Percentiles rank a stretch among this genome's conserved stretches.
phyloP scores from a whole-genome alignment of 1,140 invertebrate species.

The Neodiprion pinetum region DNA sequence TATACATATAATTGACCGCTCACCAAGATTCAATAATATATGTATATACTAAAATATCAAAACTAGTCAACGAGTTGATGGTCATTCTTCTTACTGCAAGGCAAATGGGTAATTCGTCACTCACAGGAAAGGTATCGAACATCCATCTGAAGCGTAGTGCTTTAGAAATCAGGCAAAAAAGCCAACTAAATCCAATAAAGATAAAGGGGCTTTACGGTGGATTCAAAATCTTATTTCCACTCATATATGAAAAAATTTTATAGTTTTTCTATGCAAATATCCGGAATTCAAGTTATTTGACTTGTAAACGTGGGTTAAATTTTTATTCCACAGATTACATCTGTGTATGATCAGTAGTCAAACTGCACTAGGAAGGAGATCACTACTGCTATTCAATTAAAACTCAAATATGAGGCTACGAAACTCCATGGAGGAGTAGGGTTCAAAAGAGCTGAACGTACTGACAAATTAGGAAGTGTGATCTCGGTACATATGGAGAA shows the following conservation, averaged over 20 bases:
- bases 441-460: not conserved
- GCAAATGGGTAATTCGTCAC: not conserved
- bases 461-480: not conserved
- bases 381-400: slow-evolving; percentile 1
- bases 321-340: not conserved
- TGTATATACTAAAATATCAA: not conserved
- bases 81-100: not conserved
- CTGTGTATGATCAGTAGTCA: not conserved
- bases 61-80: not conserved
- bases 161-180: not conserved
- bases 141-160: slow-evolving; percentile 2
- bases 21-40: too few species aligned
- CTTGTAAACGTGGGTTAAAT: not conserved
- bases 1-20: too few species aligned
- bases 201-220: not conserved
- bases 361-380: not conserved
- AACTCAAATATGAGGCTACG: not conserved
- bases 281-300: not conserved
- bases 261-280: not conserved
- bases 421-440: not conserved
- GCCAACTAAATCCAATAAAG: not conserved
- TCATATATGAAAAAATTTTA: not conserved
- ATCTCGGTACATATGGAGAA: not conserved
- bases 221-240: not conserved
- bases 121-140: not conserved